These are phyloP conservation scores for Eretmochelys imbricata DNA, from an alignment of 2,113 vertebrate species.

Conservation along the genomic window DNA sequence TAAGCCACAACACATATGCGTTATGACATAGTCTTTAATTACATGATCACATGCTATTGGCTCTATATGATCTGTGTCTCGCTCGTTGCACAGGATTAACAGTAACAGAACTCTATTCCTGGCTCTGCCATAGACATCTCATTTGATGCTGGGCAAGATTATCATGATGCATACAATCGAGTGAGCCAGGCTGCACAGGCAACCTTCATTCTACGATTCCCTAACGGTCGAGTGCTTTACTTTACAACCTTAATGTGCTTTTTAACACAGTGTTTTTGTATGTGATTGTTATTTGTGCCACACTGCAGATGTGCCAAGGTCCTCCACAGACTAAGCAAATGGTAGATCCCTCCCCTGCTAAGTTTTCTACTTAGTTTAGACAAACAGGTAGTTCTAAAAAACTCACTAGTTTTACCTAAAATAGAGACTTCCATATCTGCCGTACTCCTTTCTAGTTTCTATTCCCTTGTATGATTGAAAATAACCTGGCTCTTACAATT, in stretches of 20 bases:
- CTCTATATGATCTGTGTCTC: not conserved
- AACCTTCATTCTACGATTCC: not conserved
- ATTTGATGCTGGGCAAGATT: not conserved
- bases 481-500: not conserved
- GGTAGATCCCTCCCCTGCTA: not conserved
- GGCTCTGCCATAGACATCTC: not conserved
- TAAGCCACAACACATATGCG: not conserved
- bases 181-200: not conserved
- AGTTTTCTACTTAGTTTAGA: not conserved
- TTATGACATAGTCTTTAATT: not conserved
- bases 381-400: not conserved
- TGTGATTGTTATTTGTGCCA: not conserved
- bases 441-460: not conserved
- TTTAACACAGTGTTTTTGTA: not conserved
- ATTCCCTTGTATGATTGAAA: not conserved
- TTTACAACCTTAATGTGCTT: not conserved
- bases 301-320: not conserved
- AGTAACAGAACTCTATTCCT: not conserved
- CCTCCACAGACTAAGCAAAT: not conserved
- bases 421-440: not conserved
- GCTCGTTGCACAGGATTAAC: not conserved
- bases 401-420: not conserved
- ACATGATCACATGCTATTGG: not conserved
- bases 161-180: not conserved
- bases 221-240: not conserved